Evolutionary conservation across 2,888 invertebrate species (phyloP).

Genomic region (Octodonta nipae): DNA sequence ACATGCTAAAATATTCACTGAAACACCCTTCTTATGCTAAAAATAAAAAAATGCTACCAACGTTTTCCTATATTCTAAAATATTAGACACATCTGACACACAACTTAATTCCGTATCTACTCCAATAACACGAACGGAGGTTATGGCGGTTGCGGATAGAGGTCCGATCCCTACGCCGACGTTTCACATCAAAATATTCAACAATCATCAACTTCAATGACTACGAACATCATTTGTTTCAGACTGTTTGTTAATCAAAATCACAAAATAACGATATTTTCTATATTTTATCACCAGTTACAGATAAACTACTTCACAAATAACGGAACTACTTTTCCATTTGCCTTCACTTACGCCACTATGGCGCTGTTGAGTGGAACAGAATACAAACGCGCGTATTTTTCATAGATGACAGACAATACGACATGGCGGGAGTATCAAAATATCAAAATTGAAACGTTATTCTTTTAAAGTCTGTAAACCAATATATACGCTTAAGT

Average conservation of each 20-base stretch:
- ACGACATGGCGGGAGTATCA: slow-evolving; percentile 28
- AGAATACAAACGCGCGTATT: slow-evolving; percentile 31
- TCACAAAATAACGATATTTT: too few relatives aligned
- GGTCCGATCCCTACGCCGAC: slow-evolving; percentile 54
- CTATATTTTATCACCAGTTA: slow-evolving; percentile 8
- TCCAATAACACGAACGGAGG: slow-evolving; percentile 64
- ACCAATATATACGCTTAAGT: too few relatives aligned
- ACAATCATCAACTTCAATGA: neutral
- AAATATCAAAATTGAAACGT: too few relatives aligned
- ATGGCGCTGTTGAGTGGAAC: slow-evolving; percentile 28
- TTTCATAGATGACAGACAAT: slow-evolving; percentile 23
- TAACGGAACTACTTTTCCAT: slow-evolving; percentile 31
- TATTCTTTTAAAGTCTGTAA: too few relatives aligned
- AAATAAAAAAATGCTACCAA: slow-evolving; percentile 35
- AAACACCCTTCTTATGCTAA: slow-evolving; percentile 29
- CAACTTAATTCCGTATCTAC: slow-evolving; percentile 63
- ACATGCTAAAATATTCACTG: slow-evolving; percentile 36
- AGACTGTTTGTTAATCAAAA: too few relatives aligned
- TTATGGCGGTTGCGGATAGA: slow-evolving; percentile 67
- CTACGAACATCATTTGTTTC: too few relatives aligned
- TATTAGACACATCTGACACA: slow-evolving; percentile 53
- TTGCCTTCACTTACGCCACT: slow-evolving; percentile 27
- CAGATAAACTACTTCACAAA: slow-evolving; percentile 7
- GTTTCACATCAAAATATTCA: slow-evolving; percentile 24
- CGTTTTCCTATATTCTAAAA: slow-evolving; percentile 36